Base-by-base conservation (phyloP, 2,888 invertebrate genomes). In the Syritta pipiens region DNA sequence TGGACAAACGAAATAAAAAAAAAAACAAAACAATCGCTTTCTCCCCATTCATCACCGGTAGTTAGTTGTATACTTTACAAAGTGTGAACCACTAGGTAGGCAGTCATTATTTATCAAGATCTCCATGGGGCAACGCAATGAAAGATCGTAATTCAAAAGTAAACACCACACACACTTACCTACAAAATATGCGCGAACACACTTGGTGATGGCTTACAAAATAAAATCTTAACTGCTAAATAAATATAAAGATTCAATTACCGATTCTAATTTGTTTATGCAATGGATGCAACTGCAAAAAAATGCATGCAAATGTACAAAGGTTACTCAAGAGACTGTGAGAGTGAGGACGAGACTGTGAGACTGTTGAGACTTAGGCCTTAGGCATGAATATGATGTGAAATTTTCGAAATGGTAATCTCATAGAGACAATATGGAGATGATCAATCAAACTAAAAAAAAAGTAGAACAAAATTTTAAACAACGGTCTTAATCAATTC, bases 81-180 rank as follows among this genome's bases (percentile, higher is more conserved):
- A n/a, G n/a, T n/a, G n/a, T n/a, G n/a, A n/a, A n/a, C n/a, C n/a
- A n/a, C n/a, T n/a, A n/a, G n/a, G n/a, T n/a, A n/a, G n/a, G n/a
- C n/a, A n/a, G n/a, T n/a, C n/a, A 1, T 12, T 44, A 19, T 69
- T 60, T 55, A 51, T 35, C 44, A 35, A 42, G 32, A 51, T 51
- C 63, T 62, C 55, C 4, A 14, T 14, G n/a, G 4, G 30, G n/a
- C n/a, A n/a, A n/a, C n/a, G n/a, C n/a, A n/a, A n/a, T n/a, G n/a
- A n/a, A n/a, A n/a, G n/a, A n/a, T n/a, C n/a, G n/a, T 30, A 55
- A 62, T 40, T 35, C 4, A 4, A 46, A 46, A 59, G 17, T 22
- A 26, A 62, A 62, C 19, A 62, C 3, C 22, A 22, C 6, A 5
- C 5, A 26, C 10, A 40, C 10, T 17, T 10, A 24, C 10, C 22